These are phyloP conservation scores for Hyla sarda DNA, from an alignment of 2,113 vertebrate species.

Conservation along the genomic window DNA sequence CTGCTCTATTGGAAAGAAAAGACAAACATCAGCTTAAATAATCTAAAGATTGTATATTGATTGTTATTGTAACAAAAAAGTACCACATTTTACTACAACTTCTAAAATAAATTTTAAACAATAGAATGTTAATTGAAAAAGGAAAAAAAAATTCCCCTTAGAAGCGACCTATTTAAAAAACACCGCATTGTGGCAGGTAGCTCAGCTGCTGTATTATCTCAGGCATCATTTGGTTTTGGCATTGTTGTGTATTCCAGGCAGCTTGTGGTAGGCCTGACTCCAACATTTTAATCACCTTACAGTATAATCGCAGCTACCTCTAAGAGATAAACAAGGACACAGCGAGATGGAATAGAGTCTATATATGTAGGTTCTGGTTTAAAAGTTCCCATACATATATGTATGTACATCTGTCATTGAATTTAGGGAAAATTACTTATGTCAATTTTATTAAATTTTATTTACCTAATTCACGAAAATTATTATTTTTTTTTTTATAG, in stretches of 20 bases:
- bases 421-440: neutral
- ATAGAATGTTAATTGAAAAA: neutral
- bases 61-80: no score
- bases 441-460: no score
- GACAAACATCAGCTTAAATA: no score
- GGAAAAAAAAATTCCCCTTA: neutral
- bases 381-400: no score
- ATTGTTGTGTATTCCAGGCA: neutral
- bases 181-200: neutral
- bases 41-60: no score
- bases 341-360: neutral
- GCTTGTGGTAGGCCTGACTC: neutral
- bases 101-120: no score
- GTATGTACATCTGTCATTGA: neutral
- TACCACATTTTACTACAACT: no score
- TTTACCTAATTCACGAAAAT: no score
- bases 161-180: constrained; percentile 17
- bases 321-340: neutral
- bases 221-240: constrained; percentile 6
- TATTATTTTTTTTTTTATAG: no score
- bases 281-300: constrained; percentile 9
- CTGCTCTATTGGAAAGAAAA: no score
- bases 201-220: neutral
- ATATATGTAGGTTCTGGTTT: neutral
- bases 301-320: neutral